Conservation (phyloP, 2,113 vertebrate species). For the Pagrus major region DNA sequence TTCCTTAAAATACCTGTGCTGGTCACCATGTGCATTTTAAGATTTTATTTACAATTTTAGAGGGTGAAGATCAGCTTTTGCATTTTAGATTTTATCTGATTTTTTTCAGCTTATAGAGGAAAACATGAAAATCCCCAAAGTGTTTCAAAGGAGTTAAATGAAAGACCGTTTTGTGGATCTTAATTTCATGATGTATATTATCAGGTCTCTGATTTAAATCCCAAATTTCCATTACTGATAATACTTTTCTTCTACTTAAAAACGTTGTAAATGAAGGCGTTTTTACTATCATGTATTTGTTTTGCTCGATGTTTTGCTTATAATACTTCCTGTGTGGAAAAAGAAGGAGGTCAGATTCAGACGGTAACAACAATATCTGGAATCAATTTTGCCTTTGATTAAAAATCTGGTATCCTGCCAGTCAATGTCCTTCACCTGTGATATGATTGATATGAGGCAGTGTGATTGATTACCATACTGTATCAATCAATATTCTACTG, state of each 20-base stretch:
- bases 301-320: too few species aligned
- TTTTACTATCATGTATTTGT: neutral
- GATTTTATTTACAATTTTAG: too few species aligned
- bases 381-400: constrained; percentile 14
- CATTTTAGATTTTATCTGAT: too few species aligned
- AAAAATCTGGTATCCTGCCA: neutral
- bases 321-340: neutral
- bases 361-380: neutral
- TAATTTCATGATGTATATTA: too few species aligned
- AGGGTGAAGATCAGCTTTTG: too few species aligned
- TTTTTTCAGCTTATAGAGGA: too few species aligned
- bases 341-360: neutral
- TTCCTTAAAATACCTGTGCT: too few species aligned
- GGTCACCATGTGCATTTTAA: too few species aligned
- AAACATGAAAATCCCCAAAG: too few species aligned
- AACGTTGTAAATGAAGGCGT: neutral
- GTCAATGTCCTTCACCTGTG: constrained; percentile 9
- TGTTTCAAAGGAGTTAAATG: too few species aligned
- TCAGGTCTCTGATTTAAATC: neutral
- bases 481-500: neutral
- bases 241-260: neutral
- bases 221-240: neutral
- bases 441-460: constrained; percentile 23
- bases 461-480: constrained; percentile 22
- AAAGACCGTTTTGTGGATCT: too few species aligned